Evolutionary conservation across 2,888 invertebrate species (phyloP), one percentile per base, ranked within the genome.

Genomic region (Myathropa florea): DNA sequence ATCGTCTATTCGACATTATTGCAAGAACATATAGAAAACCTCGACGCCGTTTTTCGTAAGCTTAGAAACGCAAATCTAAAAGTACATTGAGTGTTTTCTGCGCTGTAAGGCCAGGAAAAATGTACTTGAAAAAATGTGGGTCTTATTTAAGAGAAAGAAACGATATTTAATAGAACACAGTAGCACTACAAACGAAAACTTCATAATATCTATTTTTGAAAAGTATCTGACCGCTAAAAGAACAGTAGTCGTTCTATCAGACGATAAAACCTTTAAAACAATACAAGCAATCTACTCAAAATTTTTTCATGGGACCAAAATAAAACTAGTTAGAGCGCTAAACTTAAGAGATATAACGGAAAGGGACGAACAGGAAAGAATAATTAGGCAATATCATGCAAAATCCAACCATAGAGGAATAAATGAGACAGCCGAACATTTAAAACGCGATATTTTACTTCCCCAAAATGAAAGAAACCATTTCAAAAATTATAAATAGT

Each of bases 341-440:
- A 28, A 6, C 28, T 28, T 67, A 18, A 59, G 53, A 24, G 33
- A 76, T 18, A 39, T 75, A 12, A 75, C 39, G 12, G 65, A 57
- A 57, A 21, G 55, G 14, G 76, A 65, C 39, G 53, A 67, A 14
- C 59, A 67, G 12, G 71, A 63, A 64, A 63, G 21, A 6, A 26
- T 78, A 46, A 63, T 68, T 10, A 33, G 59, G 55, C 18, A 80
- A 18, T 33, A 67, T 14, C 67, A 80, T 26, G 2, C 30, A 76
- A 82, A 65, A 23, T 71, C 70, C 14, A 65, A 65, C 26, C 65
- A 82, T 18, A 26, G 75, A 12, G 67, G 72, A 33, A 83, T 77
- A 7, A 68, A 28, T 23, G 64, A 71, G 36, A 63, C 55, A 0
- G 21, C 39, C 7, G 14, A 30, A 24, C 68, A 77, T 53, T n/a